A percentile compares a stretch with the other conserved stretches of the same genome.
These are phyloP conservation scores for Tichodroma muraria DNA, from an alignment of 2,113 vertebrate genomes.

Conservation along the genomic window DNA sequence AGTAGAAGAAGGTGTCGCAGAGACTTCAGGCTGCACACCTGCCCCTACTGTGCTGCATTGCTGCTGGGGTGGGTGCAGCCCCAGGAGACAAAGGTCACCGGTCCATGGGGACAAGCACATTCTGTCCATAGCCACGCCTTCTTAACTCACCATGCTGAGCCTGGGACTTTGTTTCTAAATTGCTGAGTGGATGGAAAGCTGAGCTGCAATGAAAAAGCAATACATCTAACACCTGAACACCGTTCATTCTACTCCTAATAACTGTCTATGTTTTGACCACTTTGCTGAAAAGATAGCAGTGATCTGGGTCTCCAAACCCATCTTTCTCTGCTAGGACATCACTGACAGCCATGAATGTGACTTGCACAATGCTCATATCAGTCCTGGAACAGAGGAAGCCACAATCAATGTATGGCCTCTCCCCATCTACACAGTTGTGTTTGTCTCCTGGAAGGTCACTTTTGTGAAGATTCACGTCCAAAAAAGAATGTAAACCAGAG, in stretches of 20 bases:
- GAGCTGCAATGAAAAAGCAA: neutral
- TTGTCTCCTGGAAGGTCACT: neutral
- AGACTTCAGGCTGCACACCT: neutral
- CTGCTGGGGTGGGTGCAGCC: neutral
- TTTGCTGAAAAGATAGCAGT: neutral
- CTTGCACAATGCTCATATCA: neutral
- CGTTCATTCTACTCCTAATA: neutral
- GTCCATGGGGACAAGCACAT: accelerated
- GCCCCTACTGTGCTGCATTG: accelerated
- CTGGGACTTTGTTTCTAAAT: neutral
- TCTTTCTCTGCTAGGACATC: neutral
- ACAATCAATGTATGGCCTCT: neutral
- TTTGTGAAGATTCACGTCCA: neutral
- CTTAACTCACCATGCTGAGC: neutral
- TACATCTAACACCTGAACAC: neutral
- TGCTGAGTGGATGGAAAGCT: neutral
- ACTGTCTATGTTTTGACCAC: neutral
- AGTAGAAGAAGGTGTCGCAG: neutral
- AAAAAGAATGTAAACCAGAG: neutral
- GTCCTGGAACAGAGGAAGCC: neutral
- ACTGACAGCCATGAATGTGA: neutral
- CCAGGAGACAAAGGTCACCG: neutral
- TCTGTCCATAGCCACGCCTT: neutral
- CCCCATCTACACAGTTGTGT: too few relatives aligned
- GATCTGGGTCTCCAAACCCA: neutral